Evolutionary conservation across 2,797 vertebrate genomes (phyloP).

Genomic region (Babyrousa celebensis): DNA sequence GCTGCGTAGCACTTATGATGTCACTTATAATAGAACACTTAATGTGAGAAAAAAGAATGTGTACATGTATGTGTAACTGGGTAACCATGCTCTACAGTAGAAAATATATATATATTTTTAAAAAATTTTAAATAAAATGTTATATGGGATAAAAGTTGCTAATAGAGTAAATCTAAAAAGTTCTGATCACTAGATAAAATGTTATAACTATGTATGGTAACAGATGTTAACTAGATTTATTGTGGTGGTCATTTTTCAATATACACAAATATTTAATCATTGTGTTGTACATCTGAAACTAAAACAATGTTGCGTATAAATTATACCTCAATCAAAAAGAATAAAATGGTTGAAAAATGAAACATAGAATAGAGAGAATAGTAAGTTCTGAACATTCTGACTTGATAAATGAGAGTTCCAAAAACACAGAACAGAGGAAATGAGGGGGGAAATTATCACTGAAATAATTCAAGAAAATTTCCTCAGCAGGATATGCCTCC

Average conservation of each 20-base stretch:
- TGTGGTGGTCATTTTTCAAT: neutral
- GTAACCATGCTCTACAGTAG: too few species aligned
- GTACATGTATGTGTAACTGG: too few species aligned
- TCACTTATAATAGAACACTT: too few species aligned
- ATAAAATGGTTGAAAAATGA: neutral
- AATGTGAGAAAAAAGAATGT: too few species aligned
- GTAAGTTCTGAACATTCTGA: slow-evolving; percentile 2
- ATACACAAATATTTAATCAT: neutral
- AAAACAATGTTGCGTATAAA: neutral
- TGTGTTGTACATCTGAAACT: neutral
- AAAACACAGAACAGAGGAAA: slow-evolving; percentile 30
- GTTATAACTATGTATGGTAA: neutral
- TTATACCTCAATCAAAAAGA: neutral
- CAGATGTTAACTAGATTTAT: neutral
- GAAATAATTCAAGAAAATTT: neutral
- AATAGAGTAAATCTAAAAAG: neutral
- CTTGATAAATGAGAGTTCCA: neutral
- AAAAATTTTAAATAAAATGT: neutral
- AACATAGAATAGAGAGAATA: neutral
- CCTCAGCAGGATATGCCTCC: neutral
- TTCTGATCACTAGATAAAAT: neutral
- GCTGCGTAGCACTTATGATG: too few species aligned
- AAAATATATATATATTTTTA: too few species aligned
- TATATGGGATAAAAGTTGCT: neutral
- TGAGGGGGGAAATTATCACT: neutral